Base-by-base conservation (phyloP, 1,140 invertebrate species). In the Myzus persicae region DNA sequence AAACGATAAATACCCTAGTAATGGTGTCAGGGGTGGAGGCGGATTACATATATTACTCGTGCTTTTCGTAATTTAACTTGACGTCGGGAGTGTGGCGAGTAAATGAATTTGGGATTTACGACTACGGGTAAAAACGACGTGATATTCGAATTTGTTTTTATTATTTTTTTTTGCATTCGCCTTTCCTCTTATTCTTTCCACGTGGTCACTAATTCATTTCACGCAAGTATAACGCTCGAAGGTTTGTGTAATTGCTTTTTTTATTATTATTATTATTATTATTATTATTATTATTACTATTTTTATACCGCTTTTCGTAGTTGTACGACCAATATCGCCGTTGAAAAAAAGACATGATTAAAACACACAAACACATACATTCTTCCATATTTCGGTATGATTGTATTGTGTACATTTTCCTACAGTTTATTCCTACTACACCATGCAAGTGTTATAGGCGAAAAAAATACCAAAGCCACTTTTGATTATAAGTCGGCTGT, bases 101-200 rank as follows among this genome's bases (percentile, higher is more conserved):
- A 59, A 59, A 90, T 31, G 36, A 51, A 51, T 89, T 54, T 14
- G n/a, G 36, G 24, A 90, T 90, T 54, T 90, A 90, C 88, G 48
- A 59, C 22, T 4, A 1, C n/a, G 51, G 14, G 4, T 0, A 18
- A 31, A 38, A 90, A 90, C 26, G 4, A 54, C 36, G 36, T 24
- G n/a, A n/a, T 88, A 48, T 48, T 88, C n/a, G 44, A 88, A 48
- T 88, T 85, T 24, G 40, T 31, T 85, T 44, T 44, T 85, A 36
- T 44, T n/a, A n/a, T 44, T 46, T 46, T 36, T 51, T 4, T 51
- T 4, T 46, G 14, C 31, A 82, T 24, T 31, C 20, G 24, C 54
- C 31, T 48, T 48, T 48, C 31, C 40, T 85, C 26, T 85, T 85
- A 31, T 85, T 44, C 24, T 42, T 44, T 44, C 14, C 40, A 26